Percentiles rank a stretch among this genome's conserved stretches.
phyloP scores from a whole-genome alignment of 2,113 vertebrate species.

The Barnardius zonarius region DNA sequence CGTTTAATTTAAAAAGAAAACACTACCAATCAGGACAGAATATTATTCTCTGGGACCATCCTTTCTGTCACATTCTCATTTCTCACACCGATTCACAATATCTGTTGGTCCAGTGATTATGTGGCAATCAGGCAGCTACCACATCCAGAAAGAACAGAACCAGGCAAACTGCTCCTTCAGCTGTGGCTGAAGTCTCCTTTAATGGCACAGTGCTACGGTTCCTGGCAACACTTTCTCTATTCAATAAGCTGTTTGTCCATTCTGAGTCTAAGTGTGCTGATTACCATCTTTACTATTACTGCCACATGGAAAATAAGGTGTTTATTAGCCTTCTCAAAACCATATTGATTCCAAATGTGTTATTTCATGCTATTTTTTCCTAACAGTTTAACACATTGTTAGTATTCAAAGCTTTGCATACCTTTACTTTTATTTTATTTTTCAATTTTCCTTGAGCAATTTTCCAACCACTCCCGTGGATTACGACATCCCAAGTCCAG shows the following conservation, averaged over 20 bases:
- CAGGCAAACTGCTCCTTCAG: not conserved
- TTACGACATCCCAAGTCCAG: not conserved
- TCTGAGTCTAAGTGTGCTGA: not conserved
- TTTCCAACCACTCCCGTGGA: not conserved
- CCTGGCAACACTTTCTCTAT: not conserved
- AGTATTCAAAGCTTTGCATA: not conserved
- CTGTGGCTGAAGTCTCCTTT: not conserved
- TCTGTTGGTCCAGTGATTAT: not conserved
- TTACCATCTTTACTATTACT: not conserved
- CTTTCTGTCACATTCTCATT: rapidly evolving
- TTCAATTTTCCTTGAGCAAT: not conserved
- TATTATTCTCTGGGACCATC: not conserved
- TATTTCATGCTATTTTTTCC: not conserved
- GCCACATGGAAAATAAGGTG: not conserved
- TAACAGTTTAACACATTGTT: not conserved
- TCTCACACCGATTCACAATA: not conserved
- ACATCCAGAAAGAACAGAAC: not conserved
- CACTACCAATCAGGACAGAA: not conserved
- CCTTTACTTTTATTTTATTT: not conserved
- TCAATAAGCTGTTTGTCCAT: not conserved
- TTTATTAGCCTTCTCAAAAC: constrained; percentile 7
- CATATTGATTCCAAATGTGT: not conserved
- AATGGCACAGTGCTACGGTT: not conserved
- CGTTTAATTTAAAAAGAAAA: not conserved
- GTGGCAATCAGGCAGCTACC: not conserved